Percentiles rank a stretch among this genome's conserved stretches.
Conservation (phyloP, 2,888 invertebrate species). For the Protonemura montana region DNA sequence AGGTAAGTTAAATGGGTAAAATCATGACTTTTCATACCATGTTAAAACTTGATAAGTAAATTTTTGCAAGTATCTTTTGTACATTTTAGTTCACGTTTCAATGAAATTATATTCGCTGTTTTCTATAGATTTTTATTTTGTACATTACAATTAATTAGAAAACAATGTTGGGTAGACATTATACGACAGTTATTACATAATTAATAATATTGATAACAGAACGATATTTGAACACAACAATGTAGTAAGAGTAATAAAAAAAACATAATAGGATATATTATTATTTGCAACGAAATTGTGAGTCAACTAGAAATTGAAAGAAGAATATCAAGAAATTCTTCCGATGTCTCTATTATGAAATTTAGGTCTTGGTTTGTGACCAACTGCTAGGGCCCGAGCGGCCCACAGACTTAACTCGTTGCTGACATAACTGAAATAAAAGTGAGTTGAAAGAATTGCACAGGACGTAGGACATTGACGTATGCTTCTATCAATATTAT, state of each 20-base stretch:
- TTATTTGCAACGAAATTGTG: constrained; percentile 30
- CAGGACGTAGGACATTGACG: background rate
- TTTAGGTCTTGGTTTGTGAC: background rate
- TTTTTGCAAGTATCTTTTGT: too few species aligned
- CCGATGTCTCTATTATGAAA: background rate
- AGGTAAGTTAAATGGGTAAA: too few species aligned
- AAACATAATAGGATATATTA: constrained; percentile 25
- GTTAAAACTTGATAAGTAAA: too few species aligned
- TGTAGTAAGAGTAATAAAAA: constrained; percentile 38
- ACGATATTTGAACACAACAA: constrained; percentile 42
- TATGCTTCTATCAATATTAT: background rate
- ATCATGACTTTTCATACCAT: too few species aligned
- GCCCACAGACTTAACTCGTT: background rate
- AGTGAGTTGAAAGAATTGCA: background rate
- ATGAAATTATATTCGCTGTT: constrained; percentile 14
- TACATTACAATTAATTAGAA: constrained; percentile 43
- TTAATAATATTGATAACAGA: constrained; percentile 41
- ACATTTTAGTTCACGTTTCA: background rate
- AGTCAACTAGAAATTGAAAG: background rate
- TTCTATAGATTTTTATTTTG: constrained; percentile 39
- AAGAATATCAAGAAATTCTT: too few species aligned
- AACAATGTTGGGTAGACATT: constrained; percentile 41
- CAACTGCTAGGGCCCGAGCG: background rate
- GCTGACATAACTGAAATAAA: background rate
- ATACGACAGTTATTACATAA: constrained; percentile 40